Conservation (phyloP, 2,888 invertebrate genomes). For the Drosophila vallismaia region DNA sequence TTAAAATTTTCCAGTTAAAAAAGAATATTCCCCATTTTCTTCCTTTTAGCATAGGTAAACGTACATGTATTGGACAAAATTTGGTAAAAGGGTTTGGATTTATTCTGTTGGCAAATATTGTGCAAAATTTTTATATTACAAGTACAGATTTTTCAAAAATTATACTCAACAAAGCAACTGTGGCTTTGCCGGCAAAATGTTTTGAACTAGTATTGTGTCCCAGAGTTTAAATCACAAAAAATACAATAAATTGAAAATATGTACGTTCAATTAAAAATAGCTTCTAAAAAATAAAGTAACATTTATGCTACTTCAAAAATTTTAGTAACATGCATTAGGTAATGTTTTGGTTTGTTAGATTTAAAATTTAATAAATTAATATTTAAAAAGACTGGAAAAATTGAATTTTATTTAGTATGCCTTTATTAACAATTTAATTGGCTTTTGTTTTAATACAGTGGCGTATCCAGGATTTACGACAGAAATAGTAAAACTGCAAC, state of each 20-base stretch:
- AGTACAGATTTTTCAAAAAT: conserved; percentile 85
- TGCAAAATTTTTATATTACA: conserved; percentile 88
- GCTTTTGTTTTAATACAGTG: no score
- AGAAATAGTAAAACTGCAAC: no score
- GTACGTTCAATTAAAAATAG: not conserved
- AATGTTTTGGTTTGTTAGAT: not conserved
- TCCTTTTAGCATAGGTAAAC: conserved; percentile 92
- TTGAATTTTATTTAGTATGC: conserved; percentile 16
- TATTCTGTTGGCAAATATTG: conserved; percentile 88
- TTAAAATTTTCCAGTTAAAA: conserved; percentile 74
- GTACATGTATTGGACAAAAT: conserved; percentile 93
- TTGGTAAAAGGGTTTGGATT: conserved; percentile 91
- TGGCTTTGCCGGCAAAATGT: conserved; percentile 90
- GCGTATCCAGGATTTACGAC: no score
- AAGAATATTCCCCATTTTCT: conserved; percentile 89
- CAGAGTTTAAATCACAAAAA: not conserved
- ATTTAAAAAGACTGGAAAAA: conserved; percentile 19
- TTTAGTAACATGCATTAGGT: not conserved
- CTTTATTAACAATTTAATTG: no score
- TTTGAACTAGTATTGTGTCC: conserved; percentile 86
- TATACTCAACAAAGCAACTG: conserved; percentile 88
- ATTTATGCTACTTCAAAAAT: no score
- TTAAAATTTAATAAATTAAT: conserved; percentile 7
- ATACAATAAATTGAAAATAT: not conserved
- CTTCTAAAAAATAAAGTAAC: not conserved